Conservation (phyloP, 2,113 vertebrate species). For the Ceyx cyanopectus region DNA sequence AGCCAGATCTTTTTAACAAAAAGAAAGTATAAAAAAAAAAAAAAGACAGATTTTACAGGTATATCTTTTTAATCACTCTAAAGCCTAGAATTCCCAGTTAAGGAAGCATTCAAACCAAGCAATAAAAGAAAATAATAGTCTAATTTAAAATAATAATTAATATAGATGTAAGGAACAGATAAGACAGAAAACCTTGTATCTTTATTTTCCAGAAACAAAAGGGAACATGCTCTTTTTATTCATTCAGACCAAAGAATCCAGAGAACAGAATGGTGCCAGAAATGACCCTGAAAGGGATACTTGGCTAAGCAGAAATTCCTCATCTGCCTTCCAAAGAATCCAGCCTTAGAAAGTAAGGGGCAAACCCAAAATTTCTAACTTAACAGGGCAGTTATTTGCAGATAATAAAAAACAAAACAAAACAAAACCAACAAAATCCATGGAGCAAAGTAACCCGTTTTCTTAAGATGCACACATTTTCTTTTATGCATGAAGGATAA, state of each 20-base stretch:
- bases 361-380: neutral
- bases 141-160: neutral
- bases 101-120: neutral
- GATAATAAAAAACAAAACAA: neutral
- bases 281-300: neutral
- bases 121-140: neutral
- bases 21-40: constrained; percentile 71
- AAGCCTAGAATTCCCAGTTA: neutral
- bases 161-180: neutral
- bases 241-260: neutral
- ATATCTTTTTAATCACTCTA: rapidly evolving
- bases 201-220: neutral
- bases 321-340: neutral
- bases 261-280: neutral
- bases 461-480: neutral
- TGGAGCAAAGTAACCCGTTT: neutral
- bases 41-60: neutral
- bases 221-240: neutral
- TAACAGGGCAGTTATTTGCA: neutral
- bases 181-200: rapidly evolving
- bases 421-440: neutral
- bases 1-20: constrained; percentile 85
- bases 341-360: neutral
- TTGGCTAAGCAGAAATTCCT: neutral
- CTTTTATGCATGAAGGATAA: neutral